These are phyloP conservation scores for Aleadryas rufinucha DNA, from an alignment of 2,113 vertebrate genomes.

Conservation along the genomic window DNA sequence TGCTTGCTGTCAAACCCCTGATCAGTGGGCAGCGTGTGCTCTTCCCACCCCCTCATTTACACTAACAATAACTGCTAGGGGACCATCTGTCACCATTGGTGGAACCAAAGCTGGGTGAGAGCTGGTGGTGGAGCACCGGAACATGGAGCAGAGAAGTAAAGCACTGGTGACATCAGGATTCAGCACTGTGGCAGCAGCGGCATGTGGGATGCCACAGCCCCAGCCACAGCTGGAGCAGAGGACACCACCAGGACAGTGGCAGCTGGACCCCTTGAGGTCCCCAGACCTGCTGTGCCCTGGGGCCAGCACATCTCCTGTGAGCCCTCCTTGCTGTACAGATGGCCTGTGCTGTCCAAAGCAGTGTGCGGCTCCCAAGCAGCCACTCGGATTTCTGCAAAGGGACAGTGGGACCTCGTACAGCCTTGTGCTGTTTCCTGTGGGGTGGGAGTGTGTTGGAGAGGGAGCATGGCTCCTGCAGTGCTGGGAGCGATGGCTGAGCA, in stretches of 20 bases:
- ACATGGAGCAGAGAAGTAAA: background rate
- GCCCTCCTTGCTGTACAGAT: background rate
- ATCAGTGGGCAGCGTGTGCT: background rate
- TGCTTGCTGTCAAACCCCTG: background rate
- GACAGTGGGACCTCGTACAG: fast-evolving
- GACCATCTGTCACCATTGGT: background rate
- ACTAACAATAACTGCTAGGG: background rate
- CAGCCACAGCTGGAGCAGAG: background rate
- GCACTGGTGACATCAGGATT: background rate
- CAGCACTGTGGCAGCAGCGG: fast-evolving
- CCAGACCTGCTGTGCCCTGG: no score
- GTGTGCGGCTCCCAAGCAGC: background rate
- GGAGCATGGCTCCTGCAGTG: fast-evolving
- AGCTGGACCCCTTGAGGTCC: background rate
- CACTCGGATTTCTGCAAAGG: background rate
- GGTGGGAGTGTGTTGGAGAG: background rate
- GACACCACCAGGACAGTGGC: fast-evolving
- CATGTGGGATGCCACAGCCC: fast-evolving
- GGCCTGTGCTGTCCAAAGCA: background rate
- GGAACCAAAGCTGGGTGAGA: background rate
- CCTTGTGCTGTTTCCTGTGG: background rate
- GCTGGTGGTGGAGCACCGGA: background rate
- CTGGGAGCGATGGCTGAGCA: background rate
- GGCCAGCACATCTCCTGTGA: background rate
- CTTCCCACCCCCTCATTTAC: background rate